Base-by-base conservation (phyloP, 2,113 vertebrate species). In the Genyomyrus donnyi region DNA sequence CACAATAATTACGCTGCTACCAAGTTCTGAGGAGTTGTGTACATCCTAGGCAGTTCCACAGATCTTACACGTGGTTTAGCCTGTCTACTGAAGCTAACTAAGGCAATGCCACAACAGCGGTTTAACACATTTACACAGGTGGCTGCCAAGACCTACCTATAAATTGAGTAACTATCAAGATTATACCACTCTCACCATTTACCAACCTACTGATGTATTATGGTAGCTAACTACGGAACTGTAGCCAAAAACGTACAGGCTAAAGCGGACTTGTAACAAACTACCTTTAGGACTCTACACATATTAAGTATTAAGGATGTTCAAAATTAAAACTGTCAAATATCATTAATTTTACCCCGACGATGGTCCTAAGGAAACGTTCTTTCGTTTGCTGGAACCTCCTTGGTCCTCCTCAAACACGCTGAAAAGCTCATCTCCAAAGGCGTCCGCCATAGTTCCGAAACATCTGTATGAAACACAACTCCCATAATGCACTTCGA, bases 371-470 rank as follows among this genome's bases (percentile, higher is more conserved):
- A 91, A 1, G 1, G 90, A 0, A 7, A 48, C 0, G 1, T 89
- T 87, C 89, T 93, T 94, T 66, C 91, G 93, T 91, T 96, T 98
- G 88, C 93, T 96, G 0, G 94, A 84, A 21, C 92, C 91, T 3
- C 93, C 91, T 91, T 96, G 91, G 0, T 98, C 97, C 0, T 97
- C 98, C 45, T 99, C 98, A 90, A 99, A 99, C 93, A 99, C 97
- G 95, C 96, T 98, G 91, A 99, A 99, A 2, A 99, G 93, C 13
- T 98, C 97, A 2, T 99, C 98, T 0, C 97, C 98, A 10, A 99
- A 99, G 0, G 97, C 93, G 92, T 99, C 98, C 91, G 98, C 98
- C 98, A 99, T 99, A 88, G 50, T 95, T 92, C 9, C 89, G 85
- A 15, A 31, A 3, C 90, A 39, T 53, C 49, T 24, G 53, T 88